Evolutionary conservation across 2,113 vertebrate genomes (phyloP).

Genomic region (Orientallactaga bullata): DNA sequence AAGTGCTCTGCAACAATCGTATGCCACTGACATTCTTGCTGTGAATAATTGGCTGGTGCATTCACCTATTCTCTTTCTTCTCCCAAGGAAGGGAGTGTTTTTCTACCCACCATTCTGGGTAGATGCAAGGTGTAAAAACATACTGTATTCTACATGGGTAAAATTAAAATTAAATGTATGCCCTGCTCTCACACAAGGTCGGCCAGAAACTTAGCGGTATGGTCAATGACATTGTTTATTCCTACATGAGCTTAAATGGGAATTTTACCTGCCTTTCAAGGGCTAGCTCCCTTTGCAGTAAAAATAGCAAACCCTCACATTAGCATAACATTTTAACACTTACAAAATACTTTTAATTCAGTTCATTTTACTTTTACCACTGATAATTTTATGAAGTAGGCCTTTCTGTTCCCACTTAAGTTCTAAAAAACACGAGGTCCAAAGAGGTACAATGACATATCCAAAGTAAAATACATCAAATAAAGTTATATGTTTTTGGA

Average conservation of each 20-base stretch:
- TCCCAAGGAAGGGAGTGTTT: conserved; percentile 76
- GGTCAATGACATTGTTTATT: conserved; percentile 43
- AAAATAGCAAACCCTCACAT: conserved; percentile 40
- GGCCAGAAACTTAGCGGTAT: conserved; percentile 48
- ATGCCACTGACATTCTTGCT: conserved; percentile 74
- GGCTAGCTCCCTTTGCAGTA: conserved; percentile 32
- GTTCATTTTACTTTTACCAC: conserved; percentile 12
- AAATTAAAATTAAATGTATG: conserved; percentile 54
- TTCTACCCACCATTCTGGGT: conserved; percentile 66
- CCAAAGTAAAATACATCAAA: conserved; percentile 17
- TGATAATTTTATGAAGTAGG: conserved; percentile 26
- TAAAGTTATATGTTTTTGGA: neutral
- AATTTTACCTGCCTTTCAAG: conserved; percentile 61
- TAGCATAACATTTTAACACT: conserved; percentile 30
- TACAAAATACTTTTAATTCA: conserved; percentile 36
- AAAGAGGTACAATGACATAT: neutral
- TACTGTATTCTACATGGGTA: conserved; percentile 25
- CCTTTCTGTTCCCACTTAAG: conserved; percentile 41
- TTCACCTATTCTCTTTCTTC: conserved; percentile 79
- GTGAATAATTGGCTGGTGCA: conserved; percentile 77
- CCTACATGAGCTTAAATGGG: conserved; percentile 46
- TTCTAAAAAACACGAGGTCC: conserved; percentile 45
- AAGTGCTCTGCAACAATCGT: conserved; percentile 70
- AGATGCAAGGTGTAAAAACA: conserved; percentile 60
- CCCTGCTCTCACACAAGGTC: conserved; percentile 51